Conservation (phyloP, 1,140 invertebrate species). For the Zaprionus inermis region DNA sequence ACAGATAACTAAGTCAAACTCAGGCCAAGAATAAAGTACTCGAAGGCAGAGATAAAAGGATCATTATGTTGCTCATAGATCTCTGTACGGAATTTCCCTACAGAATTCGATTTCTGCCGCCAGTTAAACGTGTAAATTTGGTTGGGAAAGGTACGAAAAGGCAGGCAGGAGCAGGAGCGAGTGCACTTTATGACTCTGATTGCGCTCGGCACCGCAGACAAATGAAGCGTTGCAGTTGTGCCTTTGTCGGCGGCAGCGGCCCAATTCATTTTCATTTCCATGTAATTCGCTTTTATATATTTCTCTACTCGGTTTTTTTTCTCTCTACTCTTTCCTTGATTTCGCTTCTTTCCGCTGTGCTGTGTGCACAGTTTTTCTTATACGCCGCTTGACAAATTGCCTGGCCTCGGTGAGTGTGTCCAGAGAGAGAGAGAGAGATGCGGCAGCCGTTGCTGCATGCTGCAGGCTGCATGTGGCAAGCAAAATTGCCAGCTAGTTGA, state of each 20-base stretch:
- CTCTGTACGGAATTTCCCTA: neutral
- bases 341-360: neutral
- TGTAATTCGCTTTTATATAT: slow-evolving; percentile 18
- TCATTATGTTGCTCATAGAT: too few relatives aligned
- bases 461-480: slow-evolving; percentile 9
- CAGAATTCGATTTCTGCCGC: neutral
- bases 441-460: slow-evolving; percentile 11
- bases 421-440: slow-evolving; percentile 29
- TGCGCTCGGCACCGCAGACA: neutral
- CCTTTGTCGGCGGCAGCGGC: neutral
- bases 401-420: slow-evolving; percentile 26
- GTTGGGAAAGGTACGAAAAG: neutral
- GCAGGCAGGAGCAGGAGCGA: neutral
- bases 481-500: slow-evolving; percentile 44
- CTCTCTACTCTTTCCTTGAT: neutral
- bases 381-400: slow-evolving; percentile 54
- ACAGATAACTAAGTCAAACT: neutral
- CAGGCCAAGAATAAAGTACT: neutral
- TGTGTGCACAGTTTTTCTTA: slow-evolving; percentile 17
- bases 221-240: slow-evolving; percentile 21
- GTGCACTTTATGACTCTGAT: neutral
- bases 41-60: neutral
- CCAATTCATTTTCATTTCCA: slow-evolving; percentile 48
- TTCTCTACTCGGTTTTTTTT: neutral
- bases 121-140: neutral